phyloP scores from a whole-genome alignment of 2,888 invertebrate genomes.

The Parnassius mnemosyne region DNA sequence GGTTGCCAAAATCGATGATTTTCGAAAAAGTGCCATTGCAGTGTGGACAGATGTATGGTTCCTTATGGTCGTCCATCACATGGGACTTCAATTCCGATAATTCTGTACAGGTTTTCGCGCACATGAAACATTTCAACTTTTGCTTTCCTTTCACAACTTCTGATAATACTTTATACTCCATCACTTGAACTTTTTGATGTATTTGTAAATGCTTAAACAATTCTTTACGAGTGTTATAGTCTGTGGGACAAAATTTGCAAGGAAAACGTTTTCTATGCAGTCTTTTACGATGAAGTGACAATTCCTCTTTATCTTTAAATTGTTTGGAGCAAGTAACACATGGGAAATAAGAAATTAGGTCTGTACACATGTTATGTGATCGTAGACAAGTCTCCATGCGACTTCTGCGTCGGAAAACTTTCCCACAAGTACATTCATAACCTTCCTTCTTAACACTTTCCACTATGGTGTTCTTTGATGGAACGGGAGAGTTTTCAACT shows the following conservation, averaged over 20 bases:
- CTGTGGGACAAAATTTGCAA: conserved; percentile 74
- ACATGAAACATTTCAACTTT: conserved; percentile 66
- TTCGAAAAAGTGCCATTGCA: conserved; percentile 61
- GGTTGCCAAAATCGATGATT: conserved; percentile 65
- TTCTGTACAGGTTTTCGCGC: conserved; percentile 55
- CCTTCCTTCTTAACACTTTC: conserved; percentile 46
- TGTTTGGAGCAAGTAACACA: conserved; percentile 61
- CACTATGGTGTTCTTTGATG: conserved; percentile 9
- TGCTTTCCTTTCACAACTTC: conserved; percentile 67
- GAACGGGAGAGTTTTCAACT: not conserved
- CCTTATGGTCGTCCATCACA: conserved; percentile 66
- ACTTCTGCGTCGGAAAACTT: conserved; percentile 57
- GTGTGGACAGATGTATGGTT: conserved; percentile 60
- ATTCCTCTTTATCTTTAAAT: conserved; percentile 59
- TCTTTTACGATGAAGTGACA: conserved; percentile 57
- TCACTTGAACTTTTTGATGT: conserved; percentile 71
- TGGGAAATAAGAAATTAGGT: conserved; percentile 41
- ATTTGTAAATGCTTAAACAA: conserved; percentile 67
- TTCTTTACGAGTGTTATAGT: conserved; percentile 65
- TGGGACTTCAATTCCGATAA: conserved; percentile 65
- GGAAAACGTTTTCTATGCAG: conserved; percentile 64
- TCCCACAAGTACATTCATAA: conserved; percentile 66
- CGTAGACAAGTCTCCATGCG: conserved; percentile 67
- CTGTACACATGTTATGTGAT: conserved; percentile 54
- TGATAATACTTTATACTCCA: conserved; percentile 70